Conservation (phyloP, 1,140 invertebrate genomes). For the Hylyphantes graminicola region DNA sequence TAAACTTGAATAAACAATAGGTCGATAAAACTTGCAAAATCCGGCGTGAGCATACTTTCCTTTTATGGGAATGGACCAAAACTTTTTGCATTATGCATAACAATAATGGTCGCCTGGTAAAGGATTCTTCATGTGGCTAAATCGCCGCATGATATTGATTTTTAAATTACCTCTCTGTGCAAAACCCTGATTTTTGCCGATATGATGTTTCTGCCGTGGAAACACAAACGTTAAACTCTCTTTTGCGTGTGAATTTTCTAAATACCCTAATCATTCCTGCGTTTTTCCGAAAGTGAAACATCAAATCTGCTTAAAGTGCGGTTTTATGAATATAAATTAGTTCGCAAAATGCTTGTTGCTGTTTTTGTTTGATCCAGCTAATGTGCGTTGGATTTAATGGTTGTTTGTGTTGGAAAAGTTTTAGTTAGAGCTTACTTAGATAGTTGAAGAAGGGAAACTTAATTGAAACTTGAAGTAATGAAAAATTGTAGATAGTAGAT, state of each 20-base stretch:
- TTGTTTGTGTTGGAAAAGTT: no score
- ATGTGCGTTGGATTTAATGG: no score
- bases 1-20: no score
- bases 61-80: not conserved
- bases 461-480: no score
- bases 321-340: constrained; percentile 19
- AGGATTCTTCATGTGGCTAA: not conserved
- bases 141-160: constrained; percentile 12
- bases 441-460: no score
- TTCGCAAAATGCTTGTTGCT: no score
- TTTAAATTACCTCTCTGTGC: constrained; percentile 24
- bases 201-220: constrained; percentile 6
- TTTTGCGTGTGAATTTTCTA: constrained; percentile 35
- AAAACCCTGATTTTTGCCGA: constrained; percentile 14
- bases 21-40: not conserved
- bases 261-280: constrained; percentile 24
- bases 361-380: no score
- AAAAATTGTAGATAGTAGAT: no score
- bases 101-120: constrained; percentile 8
- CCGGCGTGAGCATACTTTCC: not conserved
- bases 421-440: no score
- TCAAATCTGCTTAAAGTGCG: constrained; percentile 23
- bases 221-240: constrained; percentile 18
- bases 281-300: constrained; percentile 17
- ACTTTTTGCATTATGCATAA: constrained; percentile 28